These are phyloP conservation scores for Caenorhabditis auriculariae DNA, from an alignment of 2,888 invertebrate genomes.

Conservation along the genomic window DNA sequence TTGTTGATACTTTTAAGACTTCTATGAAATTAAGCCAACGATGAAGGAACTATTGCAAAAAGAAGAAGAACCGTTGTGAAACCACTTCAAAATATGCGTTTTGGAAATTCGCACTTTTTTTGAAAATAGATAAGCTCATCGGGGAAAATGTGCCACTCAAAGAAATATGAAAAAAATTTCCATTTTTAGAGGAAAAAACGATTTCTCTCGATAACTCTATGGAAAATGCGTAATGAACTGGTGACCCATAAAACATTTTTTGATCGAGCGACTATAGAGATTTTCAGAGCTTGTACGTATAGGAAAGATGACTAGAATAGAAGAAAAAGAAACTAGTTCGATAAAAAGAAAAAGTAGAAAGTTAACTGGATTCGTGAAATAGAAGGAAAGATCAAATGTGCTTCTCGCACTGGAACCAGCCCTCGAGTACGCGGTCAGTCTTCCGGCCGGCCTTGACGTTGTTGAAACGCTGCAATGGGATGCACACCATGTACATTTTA, in stretches of 20 bases:
- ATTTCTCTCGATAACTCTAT: too few species aligned
- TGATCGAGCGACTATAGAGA: too few species aligned
- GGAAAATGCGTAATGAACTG: too few species aligned
- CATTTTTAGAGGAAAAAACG: not conserved
- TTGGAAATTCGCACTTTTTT: too few species aligned
- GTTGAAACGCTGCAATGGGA: constrained; percentile 57
- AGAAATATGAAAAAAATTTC: not conserved
- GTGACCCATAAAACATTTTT: too few species aligned
- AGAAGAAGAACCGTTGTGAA: not conserved
- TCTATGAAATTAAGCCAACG: not conserved
- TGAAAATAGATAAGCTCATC: too few species aligned
- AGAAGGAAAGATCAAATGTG: constrained; percentile 13
- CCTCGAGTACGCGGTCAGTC: constrained; percentile 36
- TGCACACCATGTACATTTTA: constrained; percentile 65
- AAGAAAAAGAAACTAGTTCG: not conserved
- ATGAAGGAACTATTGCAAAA: not conserved
- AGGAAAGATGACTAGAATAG: not conserved
- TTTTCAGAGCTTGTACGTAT: not conserved
- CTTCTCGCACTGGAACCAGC: constrained; percentile 43
- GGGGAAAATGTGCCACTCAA: too few species aligned
- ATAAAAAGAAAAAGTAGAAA: not conserved
- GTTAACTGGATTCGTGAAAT: not conserved
- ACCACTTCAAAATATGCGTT: too few species aligned
- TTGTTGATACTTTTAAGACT: not conserved
- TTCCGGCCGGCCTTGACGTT: constrained; percentile 31